Percentiles rank a stretch among this genome's conserved stretches.
Conservation (phyloP, 2,113 vertebrate genomes). For the Notiomystis cincta region DNA sequence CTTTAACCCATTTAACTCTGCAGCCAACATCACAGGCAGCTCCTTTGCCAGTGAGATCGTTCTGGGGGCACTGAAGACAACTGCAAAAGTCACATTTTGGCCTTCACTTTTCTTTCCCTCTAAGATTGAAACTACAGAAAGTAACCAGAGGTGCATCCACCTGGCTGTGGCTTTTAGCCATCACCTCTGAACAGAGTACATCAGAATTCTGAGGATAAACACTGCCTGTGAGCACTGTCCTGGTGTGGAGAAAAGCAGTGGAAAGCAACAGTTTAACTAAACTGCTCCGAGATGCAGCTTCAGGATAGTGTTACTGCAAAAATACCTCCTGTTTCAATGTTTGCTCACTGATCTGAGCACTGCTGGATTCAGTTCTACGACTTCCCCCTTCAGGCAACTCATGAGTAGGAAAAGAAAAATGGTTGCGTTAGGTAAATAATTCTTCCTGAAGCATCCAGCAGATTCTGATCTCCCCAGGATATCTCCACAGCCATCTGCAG, state of each 20-base stretch:
- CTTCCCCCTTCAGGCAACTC: neutral
- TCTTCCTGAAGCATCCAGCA: neutral
- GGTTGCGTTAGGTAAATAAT: neutral
- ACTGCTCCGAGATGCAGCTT: neutral
- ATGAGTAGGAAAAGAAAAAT: neutral
- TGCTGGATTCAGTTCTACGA: neutral
- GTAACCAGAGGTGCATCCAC: neutral
- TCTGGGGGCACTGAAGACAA: neutral
- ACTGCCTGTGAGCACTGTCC: neutral
- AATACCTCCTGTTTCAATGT: neutral
- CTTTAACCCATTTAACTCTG: neutral
- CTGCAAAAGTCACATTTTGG: neutral
- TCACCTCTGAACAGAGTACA: rapidly evolving
- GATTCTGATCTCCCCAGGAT: neutral
- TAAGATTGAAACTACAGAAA: neutral
- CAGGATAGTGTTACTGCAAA: neutral
- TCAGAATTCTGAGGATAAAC: neutral
- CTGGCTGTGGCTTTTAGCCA: neutral
- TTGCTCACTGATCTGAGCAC: neutral
- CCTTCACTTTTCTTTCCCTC: neutral
- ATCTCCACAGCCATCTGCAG: neutral
- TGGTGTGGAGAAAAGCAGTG: neutral
- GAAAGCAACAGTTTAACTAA: neutral
- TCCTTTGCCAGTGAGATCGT: neutral
- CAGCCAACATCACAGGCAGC: neutral